Evolutionary conservation across 2,888 invertebrate genomes (phyloP).

Genomic region (Xanthorhoe spadicearia): DNA sequence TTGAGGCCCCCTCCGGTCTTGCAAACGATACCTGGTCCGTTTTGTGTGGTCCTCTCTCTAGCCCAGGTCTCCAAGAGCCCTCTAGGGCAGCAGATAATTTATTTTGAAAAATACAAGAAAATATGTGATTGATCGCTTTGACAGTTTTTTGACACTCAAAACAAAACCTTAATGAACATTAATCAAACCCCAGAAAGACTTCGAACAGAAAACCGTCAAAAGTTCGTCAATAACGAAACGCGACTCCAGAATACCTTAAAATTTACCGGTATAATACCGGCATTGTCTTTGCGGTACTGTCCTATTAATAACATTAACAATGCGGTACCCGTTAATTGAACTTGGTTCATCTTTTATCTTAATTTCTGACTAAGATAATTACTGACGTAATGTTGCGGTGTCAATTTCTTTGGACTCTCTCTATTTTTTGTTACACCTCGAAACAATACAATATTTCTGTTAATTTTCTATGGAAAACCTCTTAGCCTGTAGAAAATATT

Average conservation of each 20-base stretch:
- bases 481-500: too few species aligned
- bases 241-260: conserved; percentile 46
- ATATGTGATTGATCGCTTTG: too few species aligned
- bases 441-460: too few species aligned
- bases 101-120: too few species aligned
- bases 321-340: conserved; percentile 69
- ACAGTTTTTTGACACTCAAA: too few species aligned
- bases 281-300: conserved; percentile 65
- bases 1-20: too few species aligned
- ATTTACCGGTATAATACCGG: conserved; percentile 51
- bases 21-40: too few species aligned
- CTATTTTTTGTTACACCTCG: too few species aligned
- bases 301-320: conserved; percentile 73
- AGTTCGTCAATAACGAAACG: conserved; percentile 18
- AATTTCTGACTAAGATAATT: conserved; percentile 8
- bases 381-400: neutral
- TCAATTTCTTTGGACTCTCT: neutral
- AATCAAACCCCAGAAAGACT: neutral
- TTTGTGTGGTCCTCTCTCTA: too few species aligned
- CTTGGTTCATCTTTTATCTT: conserved; percentile 65
- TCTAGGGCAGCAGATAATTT: too few species aligned
- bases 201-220: conserved; percentile 9
- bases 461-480: too few species aligned
- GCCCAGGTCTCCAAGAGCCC: too few species aligned
- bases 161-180: neutral